These are phyloP conservation scores for Drosophila anceps DNA, from an alignment of 2,888 invertebrate species.

Conservation along the genomic window DNA sequence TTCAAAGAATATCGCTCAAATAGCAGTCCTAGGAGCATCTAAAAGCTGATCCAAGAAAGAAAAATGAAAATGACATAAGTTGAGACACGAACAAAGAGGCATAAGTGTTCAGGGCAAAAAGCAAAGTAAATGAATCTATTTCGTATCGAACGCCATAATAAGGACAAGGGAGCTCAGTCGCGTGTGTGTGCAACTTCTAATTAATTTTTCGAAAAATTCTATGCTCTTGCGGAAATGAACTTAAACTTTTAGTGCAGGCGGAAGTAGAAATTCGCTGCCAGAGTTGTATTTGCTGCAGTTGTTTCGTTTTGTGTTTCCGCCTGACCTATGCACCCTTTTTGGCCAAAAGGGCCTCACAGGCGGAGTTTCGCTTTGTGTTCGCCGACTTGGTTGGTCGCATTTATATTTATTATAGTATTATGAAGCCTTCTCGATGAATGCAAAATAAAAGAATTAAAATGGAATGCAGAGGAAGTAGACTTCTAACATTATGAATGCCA, in stretches of 20 bases:
- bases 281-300: slow-evolving; percentile 70
- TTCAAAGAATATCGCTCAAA: background rate
- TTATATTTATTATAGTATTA: too few species aligned
- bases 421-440: slow-evolving; percentile 49
- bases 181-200: slow-evolving; percentile 72
- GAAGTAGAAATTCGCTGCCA: slow-evolving; percentile 63
- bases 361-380: slow-evolving; percentile 33
- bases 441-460: slow-evolving; percentile 33
- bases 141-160: slow-evolving; percentile 44
- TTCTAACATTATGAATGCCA: slow-evolving; percentile 37
- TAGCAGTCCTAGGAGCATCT: background rate
- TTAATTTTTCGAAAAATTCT: slow-evolving; percentile 67
- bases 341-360: background rate
- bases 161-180: slow-evolving; percentile 28
- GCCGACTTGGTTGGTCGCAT: slow-evolving; percentile 28
- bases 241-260: slow-evolving; percentile 71
- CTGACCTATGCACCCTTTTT: slow-evolving; percentile 16
- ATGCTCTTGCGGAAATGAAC: slow-evolving; percentile 73
- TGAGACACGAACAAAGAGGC: slow-evolving; percentile 7
- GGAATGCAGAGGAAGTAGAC: slow-evolving; percentile 35
- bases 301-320: slow-evolving; percentile 43
- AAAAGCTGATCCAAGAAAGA: background rate
- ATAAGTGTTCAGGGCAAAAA: background rate
- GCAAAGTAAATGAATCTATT: slow-evolving; percentile 28
- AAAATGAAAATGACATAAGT: slow-evolving; percentile 22